Base-by-base conservation (phyloP, 2,888 invertebrate genomes). In the Atethmia centrago region DNA sequence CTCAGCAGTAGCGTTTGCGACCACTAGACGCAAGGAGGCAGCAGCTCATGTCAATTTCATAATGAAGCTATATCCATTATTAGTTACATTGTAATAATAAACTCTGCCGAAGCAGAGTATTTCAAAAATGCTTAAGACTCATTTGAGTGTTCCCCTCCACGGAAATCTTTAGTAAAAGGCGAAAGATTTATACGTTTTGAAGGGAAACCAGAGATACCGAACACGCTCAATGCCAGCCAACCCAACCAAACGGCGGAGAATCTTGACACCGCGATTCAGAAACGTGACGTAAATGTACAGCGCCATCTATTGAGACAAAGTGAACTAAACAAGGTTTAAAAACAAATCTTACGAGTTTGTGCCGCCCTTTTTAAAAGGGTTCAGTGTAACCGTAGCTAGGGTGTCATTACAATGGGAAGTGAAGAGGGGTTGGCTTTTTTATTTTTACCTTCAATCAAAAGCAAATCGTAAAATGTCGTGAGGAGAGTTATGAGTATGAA, bases 111-210 rank as follows among this genome's bases (percentile, higher is more conserved):
- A 77, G 55, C 78, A 61, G 47, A 77, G 77, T 62, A 56, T 62
- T 77, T 40, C 78, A 77, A 82, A 77, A 78, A 78, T 77, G 9
- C 21, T 0, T n/a, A 21, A 97, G 97, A 97, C 97, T 97, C 97
- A 97, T 97, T 97, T 96, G 96, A 96, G 96, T 97, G 97, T 96
- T 95, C 97, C 97, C 97, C 97, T 97, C 97, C 97, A 97, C 97
- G 97, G 97, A 97, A 97, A 97, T 97, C 97, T 97, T 97, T 97
- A 97, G 97, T 97, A 97, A 97, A 97, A 97, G 97, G 97, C 97
- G 97, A 97, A 97, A 97, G 97, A 97, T 97, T 97, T 97, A 96
- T 97, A 92, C 97, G 97, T 96, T 93, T 93, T 97, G 97, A 97
- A 97, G 96, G 96, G 97, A 97, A 96, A 96, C 97, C 97, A 97